phyloP scores from a whole-genome alignment of 1,140 invertebrate species.

The Solenopsis invicta region DNA sequence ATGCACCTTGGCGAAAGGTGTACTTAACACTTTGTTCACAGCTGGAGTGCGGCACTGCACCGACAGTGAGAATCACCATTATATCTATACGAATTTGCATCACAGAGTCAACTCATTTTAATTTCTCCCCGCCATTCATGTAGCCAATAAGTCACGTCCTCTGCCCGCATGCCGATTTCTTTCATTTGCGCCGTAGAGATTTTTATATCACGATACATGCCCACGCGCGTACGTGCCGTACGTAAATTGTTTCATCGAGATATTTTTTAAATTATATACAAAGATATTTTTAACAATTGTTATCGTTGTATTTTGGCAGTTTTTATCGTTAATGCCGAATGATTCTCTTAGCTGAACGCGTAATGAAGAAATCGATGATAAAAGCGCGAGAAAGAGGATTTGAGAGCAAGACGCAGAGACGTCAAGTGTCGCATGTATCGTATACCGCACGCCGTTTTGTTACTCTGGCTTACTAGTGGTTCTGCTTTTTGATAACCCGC shows the following conservation, averaged over 20 bases:
- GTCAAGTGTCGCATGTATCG: slow-evolving; percentile 46
- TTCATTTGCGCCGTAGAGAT: slow-evolving; percentile 58
- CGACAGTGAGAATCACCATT: slow-evolving; percentile 82
- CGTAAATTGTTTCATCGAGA: neutral
- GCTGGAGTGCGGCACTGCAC: slow-evolving; percentile 85
- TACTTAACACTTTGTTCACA: slow-evolving; percentile 85
- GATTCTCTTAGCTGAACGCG: neutral
- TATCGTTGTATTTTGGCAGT: neutral
- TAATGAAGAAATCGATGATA: neutral
- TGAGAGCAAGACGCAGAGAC: too few species aligned
- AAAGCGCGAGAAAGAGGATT: neutral
- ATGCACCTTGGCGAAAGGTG: slow-evolving; percentile 82
- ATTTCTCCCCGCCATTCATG: slow-evolving; percentile 79
- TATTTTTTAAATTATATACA: neutral
- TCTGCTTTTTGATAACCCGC: slow-evolving; percentile 68
- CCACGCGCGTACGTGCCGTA: neutral
- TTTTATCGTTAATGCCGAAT: neutral
- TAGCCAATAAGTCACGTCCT: slow-evolving; percentile 77
- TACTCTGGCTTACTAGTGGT: slow-evolving; percentile 63
- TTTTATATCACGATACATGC: slow-evolving; percentile 8
- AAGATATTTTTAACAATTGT: neutral
- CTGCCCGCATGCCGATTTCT: slow-evolving; percentile 70
- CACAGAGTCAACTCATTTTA: slow-evolving; percentile 72
- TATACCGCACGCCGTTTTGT: slow-evolving; percentile 56
- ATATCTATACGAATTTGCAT: slow-evolving; percentile 74